Base-by-base conservation (phyloP, 2,888 invertebrate species). In the Drosophila sordidula region DNA sequence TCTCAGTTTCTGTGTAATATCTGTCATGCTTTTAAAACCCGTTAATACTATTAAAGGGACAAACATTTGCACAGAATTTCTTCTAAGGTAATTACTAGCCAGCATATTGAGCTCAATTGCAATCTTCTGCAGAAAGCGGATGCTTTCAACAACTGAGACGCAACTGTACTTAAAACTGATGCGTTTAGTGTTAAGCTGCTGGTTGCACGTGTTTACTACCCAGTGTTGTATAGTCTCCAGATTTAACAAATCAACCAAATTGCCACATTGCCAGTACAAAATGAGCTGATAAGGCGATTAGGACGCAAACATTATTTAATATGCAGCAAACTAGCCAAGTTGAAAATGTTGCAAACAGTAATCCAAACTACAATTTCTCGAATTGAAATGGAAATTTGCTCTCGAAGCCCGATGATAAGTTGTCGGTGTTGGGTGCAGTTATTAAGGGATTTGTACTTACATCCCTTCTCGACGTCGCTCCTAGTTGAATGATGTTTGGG, bases 201-300 rank as follows among this genome's bases (percentile, higher is more conserved):
- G n/a, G 18, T 29, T 12, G 9, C n/a, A 12, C 14, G 9, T 16
- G 26, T 45, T 16, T 5, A 6, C 16, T 1, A 6, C 9, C 16
- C 39, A 29, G 45, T 14, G 45, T 12, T n/a, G 25, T 4, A 16
- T 6, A 29, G 16, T 39, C 16, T 4, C 18, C 14, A 41, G 9
- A 18, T 39, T 16, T 3, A 4, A 36, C 38, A 38, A 45, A 26
- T 45, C 5, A 8, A 29, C 1, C 18, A 12, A 39, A 16, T 25
- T 9, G 12, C 29, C 1, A 22, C n/a, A 47, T 16, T 26, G 25
- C 1, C 12, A 18, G 34, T 14, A 49, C 14, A 18, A 36, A 18
- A 29, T 38, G 12, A 9, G 44, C 32, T 46, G 14, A 25, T 46
- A 58, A 46, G 45, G 25, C 45, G 59, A 58, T 61, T 58, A 58